phyloP scores from a whole-genome alignment of 2,113 vertebrate genomes.

The Nycticorax nycticorax region DNA sequence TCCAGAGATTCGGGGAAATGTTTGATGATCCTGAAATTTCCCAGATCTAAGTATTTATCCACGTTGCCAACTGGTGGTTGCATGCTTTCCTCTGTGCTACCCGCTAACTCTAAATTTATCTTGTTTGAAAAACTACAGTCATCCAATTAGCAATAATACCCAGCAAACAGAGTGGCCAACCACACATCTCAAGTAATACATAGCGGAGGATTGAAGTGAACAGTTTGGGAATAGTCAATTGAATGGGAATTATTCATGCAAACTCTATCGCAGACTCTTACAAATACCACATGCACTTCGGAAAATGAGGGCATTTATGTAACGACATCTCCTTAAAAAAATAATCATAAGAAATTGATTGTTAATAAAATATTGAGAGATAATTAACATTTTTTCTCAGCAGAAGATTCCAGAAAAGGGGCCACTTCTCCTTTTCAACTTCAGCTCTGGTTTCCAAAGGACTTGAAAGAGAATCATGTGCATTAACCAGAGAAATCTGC shows the following conservation, averaged over 20 bases:
- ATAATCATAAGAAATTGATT: conserved; percentile 62
- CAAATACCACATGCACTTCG: conserved; percentile 27
- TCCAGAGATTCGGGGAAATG: neutral
- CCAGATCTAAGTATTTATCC: neutral
- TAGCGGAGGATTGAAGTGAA: neutral
- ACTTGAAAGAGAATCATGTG: conserved; percentile 34
- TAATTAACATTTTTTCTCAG: neutral
- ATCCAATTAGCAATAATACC: neutral
- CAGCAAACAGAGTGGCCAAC: neutral
- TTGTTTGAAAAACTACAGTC: neutral
- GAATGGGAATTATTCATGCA: conserved; percentile 62
- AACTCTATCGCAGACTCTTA: neutral
- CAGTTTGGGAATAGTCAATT: conserved; percentile 54
- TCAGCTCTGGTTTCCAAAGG: neutral
- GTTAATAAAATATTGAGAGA: conserved; percentile 63
- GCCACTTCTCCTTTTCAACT: neutral
- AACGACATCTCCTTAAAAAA: conserved; percentile 54
- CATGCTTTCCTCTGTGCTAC: neutral
- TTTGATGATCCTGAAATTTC: neutral
- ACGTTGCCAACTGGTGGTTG: neutral
- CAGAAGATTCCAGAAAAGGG: conserved; percentile 32
- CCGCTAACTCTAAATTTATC: neutral
- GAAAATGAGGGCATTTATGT: conserved; percentile 53
- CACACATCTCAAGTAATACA: neutral
- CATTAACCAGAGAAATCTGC: conserved; percentile 34